These are phyloP conservation scores for Cirrhinus molitorella DNA, from an alignment of 2,797 vertebrate species.

Conservation along the genomic window DNA sequence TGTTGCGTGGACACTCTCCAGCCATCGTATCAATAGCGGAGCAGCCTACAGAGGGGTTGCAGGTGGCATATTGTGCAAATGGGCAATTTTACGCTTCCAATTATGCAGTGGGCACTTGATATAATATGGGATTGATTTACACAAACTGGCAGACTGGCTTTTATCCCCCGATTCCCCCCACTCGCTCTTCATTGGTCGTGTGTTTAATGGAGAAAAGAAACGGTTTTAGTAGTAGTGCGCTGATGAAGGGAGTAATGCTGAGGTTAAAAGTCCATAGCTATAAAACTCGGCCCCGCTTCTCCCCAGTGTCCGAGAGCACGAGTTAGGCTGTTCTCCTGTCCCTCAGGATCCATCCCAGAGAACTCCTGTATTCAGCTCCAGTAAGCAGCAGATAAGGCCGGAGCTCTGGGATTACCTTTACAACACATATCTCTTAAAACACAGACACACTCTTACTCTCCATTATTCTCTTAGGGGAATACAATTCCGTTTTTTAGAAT, in stretches of 20 bases:
- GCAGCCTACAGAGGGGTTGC: constrained; percentile 56
- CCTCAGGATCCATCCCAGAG: constrained; percentile 63
- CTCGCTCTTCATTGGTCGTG: constrained; percentile 18
- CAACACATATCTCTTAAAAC: constrained; percentile 54
- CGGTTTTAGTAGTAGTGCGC: constrained; percentile 28
- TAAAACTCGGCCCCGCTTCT: constrained; percentile 41
- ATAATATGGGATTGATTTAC: constrained; percentile 66
- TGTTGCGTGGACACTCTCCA: constrained; percentile 50
- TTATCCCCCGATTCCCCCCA: constrained; percentile 3
- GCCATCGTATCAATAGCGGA: constrained; percentile 45
- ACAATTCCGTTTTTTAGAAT: background rate
- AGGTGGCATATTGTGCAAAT: constrained; percentile 65
- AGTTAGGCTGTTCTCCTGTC: constrained; percentile 61
- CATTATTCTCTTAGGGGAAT: constrained; percentile 14
- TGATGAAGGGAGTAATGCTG: constrained; percentile 43
- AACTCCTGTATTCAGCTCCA: constrained; percentile 62
- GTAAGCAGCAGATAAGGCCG: constrained; percentile 54
- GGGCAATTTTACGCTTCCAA: constrained; percentile 64
- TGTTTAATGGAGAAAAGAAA: constrained; percentile 49
- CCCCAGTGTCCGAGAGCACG: constrained; percentile 52
- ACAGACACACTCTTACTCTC: constrained; percentile 32
- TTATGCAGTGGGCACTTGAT: constrained; percentile 56
- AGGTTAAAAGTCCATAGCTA: constrained; percentile 56
- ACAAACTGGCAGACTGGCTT: constrained; percentile 55
- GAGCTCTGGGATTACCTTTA: constrained; percentile 60